Evolutionary conservation across 2,888 invertebrate species (phyloP), one percentile per base, ranked within the genome.

Genomic region (Mythimna vitellina): DNA sequence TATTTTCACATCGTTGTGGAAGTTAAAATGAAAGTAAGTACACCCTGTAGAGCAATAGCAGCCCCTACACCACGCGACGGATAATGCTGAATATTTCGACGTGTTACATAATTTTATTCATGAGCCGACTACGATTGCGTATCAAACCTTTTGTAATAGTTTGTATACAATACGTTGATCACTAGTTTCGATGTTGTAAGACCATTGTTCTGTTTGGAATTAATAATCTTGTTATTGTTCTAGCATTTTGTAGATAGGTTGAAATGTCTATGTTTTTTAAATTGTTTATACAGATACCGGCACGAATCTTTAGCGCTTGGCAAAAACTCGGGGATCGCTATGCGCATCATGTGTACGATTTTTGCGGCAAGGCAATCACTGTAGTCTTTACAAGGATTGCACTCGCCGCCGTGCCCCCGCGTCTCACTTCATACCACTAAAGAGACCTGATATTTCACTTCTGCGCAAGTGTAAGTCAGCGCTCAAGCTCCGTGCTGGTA

Each of bases 1-100:
- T 95, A 95, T 96, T 96, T 95, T 95, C 95, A 95, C 95, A 93
- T 95, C 95, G 95, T 95, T 94, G 93, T 92, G 93, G 92, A 94
- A 95, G 95, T 95, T 95, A 93, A 94, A 96, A 95, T 95, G 95
- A 95, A 95, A 94, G 93, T 94, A 95, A 96, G 89, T 92, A 92
- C 91, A 92, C 95, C 95, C 95, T 65, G 90, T 89, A 93, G 95
- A 91, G 94, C 93, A 88, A 94, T 96, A 92, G 88, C 88, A 88
- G 87, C 90, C 91, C 90, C 88, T 82, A 83, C 87, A 88, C 88
- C 90, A 29, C 49, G 88, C 92, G 91, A 91, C 91, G 92, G 92
- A 92, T 93, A 93, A 93, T 92, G 89, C 90, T 89, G 92, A 91
- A 92, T 92, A 93, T 93, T 94, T 93, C 91, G 87, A 91, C 92